phyloP scores from a whole-genome alignment of 64 coral and sea anemone species.

The Porites lutea region DNA sequence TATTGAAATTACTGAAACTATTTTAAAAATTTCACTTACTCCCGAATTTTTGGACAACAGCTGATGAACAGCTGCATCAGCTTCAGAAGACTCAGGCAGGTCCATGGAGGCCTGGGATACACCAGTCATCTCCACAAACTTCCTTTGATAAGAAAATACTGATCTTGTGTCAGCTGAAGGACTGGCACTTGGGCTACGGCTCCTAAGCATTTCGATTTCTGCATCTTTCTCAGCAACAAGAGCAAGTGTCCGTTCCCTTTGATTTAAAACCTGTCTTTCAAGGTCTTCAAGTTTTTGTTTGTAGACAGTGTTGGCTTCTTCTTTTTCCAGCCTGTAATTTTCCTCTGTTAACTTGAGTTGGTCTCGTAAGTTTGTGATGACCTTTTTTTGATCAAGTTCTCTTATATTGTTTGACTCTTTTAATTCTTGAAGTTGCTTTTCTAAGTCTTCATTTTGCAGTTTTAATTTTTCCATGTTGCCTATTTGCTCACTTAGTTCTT shows the following conservation, averaged over 20 bases:
- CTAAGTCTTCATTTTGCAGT: slow-evolving; percentile 68
- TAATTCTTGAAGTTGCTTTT: slow-evolving; percentile 79
- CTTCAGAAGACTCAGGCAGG: slow-evolving; percentile 43
- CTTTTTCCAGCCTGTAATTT: slow-evolving; percentile 59
- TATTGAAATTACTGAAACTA: no score
- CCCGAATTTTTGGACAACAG: slow-evolving; percentile 75
- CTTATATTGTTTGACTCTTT: slow-evolving; percentile 57
- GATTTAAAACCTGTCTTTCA: slow-evolving; percentile 94
- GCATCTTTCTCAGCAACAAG: slow-evolving; percentile 94
- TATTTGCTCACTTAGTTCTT: slow-evolving; percentile 66
- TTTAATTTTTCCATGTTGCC: slow-evolving; percentile 78
- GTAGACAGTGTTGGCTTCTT: slow-evolving; percentile 65
- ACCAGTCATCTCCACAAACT: slow-evolving; percentile 63
- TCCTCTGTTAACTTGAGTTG: slow-evolving; percentile 56
- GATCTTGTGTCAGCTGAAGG: slow-evolving; percentile 9
- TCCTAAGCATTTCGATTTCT: slow-evolving; percentile 78
- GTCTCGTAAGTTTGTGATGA: slow-evolving; percentile 50
- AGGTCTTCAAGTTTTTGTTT: slow-evolving; percentile 91
- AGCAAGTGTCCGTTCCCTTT: slow-evolving; percentile 86
- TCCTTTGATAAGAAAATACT: slow-evolving; percentile 74
- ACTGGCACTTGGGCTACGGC: slow-evolving; percentile 52
- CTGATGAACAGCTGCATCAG: slow-evolving; percentile 77
- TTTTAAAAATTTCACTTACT: slow-evolving; percentile 61
- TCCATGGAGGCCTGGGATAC: slow-evolving; percentile 49
- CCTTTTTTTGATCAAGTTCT: slow-evolving; percentile 66